Evolutionary conservation across 2,113 vertebrate genomes (phyloP).

Genomic region (Zeus faber): DNA sequence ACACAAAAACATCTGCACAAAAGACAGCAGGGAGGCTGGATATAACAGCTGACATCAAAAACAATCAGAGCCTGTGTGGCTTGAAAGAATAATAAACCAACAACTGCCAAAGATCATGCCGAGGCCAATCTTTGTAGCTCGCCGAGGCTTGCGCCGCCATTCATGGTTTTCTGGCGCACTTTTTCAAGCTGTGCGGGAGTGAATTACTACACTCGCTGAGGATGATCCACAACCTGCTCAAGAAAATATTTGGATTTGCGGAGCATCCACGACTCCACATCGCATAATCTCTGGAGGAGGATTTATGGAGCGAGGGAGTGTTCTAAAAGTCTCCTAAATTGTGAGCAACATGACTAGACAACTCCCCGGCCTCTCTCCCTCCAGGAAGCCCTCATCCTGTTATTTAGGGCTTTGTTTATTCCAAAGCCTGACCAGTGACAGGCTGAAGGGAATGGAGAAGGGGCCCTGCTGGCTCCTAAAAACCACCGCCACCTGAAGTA

Average conservation of each 20-base stretch:
- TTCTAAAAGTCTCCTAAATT: constrained; percentile 75
- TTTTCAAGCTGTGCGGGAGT: constrained; percentile 55
- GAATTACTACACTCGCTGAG: constrained; percentile 62
- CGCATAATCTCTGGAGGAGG: constrained; percentile 71
- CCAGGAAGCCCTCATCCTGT: constrained; percentile 61
- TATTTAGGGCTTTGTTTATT: constrained; percentile 76
- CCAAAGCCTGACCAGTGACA: constrained; percentile 72
- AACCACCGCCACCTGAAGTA: constrained; percentile 56
- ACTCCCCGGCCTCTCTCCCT: constrained; percentile 60
- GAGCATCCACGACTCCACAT: constrained; percentile 68
- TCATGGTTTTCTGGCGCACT: constrained; percentile 55
- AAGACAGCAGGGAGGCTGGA: constrained; percentile 43
- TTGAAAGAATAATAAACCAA: constrained; percentile 59
- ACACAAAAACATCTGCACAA: constrained; percentile 58
- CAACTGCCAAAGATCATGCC: constrained; percentile 50
- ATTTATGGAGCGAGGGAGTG: constrained; percentile 74
- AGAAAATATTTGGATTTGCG: constrained; percentile 78
- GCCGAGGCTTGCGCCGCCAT: constrained; percentile 53
- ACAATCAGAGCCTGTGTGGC: constrained; percentile 51
- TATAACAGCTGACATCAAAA: constrained; percentile 50
- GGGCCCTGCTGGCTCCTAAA: constrained; percentile 37
- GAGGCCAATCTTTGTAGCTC: too few species aligned
- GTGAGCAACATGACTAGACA: constrained; percentile 71
- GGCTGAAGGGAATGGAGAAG: constrained; percentile 44
- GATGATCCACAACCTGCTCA: constrained; percentile 73